Percentiles rank a stretch among this genome's conserved stretches.
phyloP scores from a whole-genome alignment of 2,113 vertebrate genomes.

The Talpa occidentalis region DNA sequence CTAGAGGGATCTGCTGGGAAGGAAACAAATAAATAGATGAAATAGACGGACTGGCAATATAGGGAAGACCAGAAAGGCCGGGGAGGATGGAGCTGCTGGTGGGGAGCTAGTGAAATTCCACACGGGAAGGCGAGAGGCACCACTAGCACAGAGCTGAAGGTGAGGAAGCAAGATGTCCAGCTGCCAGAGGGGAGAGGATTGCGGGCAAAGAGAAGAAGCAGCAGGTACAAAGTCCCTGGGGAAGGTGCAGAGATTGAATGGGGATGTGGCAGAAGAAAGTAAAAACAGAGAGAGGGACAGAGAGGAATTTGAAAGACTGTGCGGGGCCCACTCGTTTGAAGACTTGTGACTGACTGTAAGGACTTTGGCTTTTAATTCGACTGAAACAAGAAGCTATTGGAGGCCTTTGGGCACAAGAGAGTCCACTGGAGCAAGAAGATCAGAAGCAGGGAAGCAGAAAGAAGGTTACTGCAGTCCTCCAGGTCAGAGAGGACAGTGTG shows the following conservation, averaged over 20 bases:
- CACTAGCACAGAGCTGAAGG: not conserved
- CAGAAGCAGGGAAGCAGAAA: accelerated
- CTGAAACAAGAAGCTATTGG: not conserved
- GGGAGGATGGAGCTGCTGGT: not conserved
- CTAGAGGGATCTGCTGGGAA: not conserved
- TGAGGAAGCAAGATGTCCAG: not conserved
- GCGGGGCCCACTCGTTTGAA: not conserved
- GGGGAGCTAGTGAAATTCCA: not conserved
- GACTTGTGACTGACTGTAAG: too few species aligned
- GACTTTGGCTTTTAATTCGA: not conserved
- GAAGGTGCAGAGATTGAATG: not conserved
- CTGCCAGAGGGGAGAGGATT: not conserved
- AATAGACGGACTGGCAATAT: not conserved
- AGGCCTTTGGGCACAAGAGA: not conserved
- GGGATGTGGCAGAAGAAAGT: not conserved
- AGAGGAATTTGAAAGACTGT: not conserved
- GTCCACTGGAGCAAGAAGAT: not conserved
- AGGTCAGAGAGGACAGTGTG: not conserved
- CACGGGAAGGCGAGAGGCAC: not conserved
- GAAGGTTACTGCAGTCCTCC: not conserved
- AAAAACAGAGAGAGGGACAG: not conserved
- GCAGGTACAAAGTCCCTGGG: not conserved
- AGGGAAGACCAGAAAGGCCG: not conserved
- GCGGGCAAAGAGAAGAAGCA: not conserved
- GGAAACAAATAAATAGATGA: not conserved